Base-by-base conservation (phyloP, 35 echinoderm and acorn worm genomes). In the Amphiura filiformis region DNA sequence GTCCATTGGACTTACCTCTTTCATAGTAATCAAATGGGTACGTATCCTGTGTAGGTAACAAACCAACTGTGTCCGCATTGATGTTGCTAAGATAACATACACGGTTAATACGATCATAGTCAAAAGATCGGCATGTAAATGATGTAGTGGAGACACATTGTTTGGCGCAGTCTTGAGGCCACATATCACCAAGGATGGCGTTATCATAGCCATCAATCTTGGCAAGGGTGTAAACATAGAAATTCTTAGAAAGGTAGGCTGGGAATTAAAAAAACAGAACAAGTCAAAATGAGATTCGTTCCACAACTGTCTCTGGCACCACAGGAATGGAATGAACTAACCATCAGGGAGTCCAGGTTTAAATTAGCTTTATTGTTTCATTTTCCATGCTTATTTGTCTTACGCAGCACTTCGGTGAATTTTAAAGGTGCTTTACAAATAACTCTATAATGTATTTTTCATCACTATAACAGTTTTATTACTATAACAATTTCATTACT, bases 41-140 rank as follows among this genome's bases (percentile, higher is more conserved):
- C 31, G 79, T 76, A 39, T 86, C 83, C 11, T 39, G 83, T 17
- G 83, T 85, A 23, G 92, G 78, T 1, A 84, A 36, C 64, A 92
- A 40, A 32, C 40, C 92, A 4, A 34, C 36, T 14, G 22, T 70
- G n/a, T 82, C 56, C 32, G 85, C 38, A 34, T 86, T 77, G 26
- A 36, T 81, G 80, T 91, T 70, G 13, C 83, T 92, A 0, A 98
- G 75, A 1, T 87, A 77, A 84, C 96, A 98, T 47, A 61, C 83
- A 13, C 80, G 70, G 34, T 76, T 91, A 31, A 36, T 39, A 30
- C 87, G 87, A 82, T 94, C 84, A 36, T 94, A 91, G 57, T 98
- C 89, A 57, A 98, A 98, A 11, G 96, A 98, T 17, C 47, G 41
- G 56, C 96, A 98, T 20, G 34, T 32, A 77, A 98, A 94, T 18